Base-by-base conservation (phyloP, 1,140 invertebrate genomes). In the fruit fly (Drosophila melanogaster) region DNA sequence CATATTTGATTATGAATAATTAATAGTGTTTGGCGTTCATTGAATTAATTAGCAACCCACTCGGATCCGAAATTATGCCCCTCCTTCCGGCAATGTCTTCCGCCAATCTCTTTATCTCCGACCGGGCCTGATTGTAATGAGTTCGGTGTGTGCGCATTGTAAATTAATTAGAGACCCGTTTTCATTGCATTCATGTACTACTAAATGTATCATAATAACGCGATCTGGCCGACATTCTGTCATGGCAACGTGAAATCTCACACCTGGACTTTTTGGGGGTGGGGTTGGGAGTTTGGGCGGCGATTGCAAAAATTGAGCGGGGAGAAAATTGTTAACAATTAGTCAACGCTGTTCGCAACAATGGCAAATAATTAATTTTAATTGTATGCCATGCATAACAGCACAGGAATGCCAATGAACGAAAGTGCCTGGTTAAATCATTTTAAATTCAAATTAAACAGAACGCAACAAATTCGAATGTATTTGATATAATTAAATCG, bases 1-100 rank as follows among this genome's bases (percentile, higher is more conserved):
- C 85, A 80, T 89, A 90, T 90, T 90, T 90, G 80, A 89, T 90
- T 89, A 84, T 89, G 85, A 84, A 89, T 89, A 89, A 89, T 89
- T 89, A 85, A 89, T 89, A 90, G 78, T 89, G 84, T 90, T 89
- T 89, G 80, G 77, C 85, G 62, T 77, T 80, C 77, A 90, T 90
- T 89, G 84, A 84, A 89, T 89, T 90, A 90, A 89, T 89, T 89
- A 89, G 77, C 64, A 56, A 46, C 40, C 75, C 69, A 61, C 46
- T 54, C 47, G 57, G 38, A 47, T 24, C 55, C 33, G 12, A 14
- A 35, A n/a, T 19, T 38, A 11, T 59, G 15, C 15, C 54, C 6
- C 38, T 7, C 38, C 44, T 47, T 46, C 19, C 55, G 44, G 38
- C 47, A 1, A 14, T 11, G 56, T 54, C 58, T 38, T 40, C 46